Percentiles rank a stretch among this genome's conserved stretches.
Conservation (phyloP, 1,140 invertebrate genomes). For the Drosophila sp. region DNA sequence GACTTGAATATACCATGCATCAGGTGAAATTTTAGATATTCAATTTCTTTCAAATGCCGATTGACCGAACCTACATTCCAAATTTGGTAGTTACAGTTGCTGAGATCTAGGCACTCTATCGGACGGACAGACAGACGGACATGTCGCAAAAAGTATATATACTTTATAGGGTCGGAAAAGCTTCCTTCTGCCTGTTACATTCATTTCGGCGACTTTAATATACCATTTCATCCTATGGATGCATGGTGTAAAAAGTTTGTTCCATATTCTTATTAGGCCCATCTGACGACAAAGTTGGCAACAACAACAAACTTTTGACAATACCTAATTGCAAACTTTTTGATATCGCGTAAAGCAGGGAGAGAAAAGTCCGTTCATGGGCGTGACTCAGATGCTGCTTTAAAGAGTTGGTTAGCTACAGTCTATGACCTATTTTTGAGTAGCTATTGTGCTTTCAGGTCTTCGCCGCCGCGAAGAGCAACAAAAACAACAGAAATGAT, state of each 20-base stretch:
- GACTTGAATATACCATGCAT: too few species aligned
- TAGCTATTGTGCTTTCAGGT: conserved; percentile 15
- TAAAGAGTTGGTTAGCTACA: conserved; percentile 61
- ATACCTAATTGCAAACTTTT: conserved; percentile 80
- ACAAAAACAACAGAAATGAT: conserved; percentile 60
- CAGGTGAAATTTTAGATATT: too few species aligned
- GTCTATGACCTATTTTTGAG: conserved; percentile 61
- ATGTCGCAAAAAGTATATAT: too few species aligned
- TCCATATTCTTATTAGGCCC: conserved; percentile 71
- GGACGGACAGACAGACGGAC: too few species aligned
- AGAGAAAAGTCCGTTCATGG: conserved; percentile 12
- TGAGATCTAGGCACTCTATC: too few species aligned
- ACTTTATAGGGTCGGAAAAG: too few species aligned
- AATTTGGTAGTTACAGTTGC: too few species aligned
- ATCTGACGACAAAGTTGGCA: conserved; percentile 70
- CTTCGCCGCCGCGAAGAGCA: conserved; percentile 59
- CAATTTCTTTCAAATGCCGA: too few species aligned
- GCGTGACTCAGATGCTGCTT: conserved; percentile 37
- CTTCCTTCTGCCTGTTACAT: too few species aligned
- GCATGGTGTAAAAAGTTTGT: conserved; percentile 16
- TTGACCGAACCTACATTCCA: too few species aligned
- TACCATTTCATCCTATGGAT: too few species aligned
- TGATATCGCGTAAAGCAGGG: conserved; percentile 46
- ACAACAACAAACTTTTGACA: conserved; percentile 73
- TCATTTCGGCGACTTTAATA: too few species aligned